These are phyloP conservation scores for Lichenostomus cassidix DNA, from an alignment of 2,113 vertebrate genomes.

Conservation along the genomic window DNA sequence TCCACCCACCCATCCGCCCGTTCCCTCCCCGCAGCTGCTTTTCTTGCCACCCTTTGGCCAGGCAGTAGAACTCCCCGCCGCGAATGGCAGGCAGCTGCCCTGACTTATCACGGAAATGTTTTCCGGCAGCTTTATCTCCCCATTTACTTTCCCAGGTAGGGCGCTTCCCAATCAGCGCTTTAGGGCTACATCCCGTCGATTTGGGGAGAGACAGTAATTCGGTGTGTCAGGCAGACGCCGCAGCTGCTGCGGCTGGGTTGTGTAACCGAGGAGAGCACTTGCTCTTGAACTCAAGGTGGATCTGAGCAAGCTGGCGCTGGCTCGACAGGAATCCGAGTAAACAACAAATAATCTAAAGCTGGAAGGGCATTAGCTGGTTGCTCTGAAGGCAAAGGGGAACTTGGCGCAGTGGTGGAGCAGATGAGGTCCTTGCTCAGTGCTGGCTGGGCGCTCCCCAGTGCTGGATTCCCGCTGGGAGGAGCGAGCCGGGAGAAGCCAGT, in stretches of 20 bases:
- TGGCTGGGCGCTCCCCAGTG: background rate
- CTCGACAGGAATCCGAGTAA: background rate
- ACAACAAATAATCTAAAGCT: background rate
- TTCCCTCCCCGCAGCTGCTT: background rate
- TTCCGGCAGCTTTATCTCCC: background rate
- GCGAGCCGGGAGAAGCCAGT: background rate
- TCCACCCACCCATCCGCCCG: background rate
- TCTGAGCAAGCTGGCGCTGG: conserved; percentile 25
- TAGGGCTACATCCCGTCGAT: background rate
- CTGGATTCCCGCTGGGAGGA: background rate
- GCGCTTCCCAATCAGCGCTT: background rate
- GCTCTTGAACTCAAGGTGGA: conserved; percentile 25
- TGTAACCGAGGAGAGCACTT: conserved; percentile 27
- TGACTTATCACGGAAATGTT: background rate
- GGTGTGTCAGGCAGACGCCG: background rate
- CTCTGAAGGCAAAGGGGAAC: background rate
- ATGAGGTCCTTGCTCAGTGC: accelerated
- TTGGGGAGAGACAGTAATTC: background rate
- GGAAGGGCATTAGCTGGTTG: background rate
- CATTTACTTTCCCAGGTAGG: background rate
- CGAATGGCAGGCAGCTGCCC: background rate
- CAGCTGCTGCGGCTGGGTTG: conserved; percentile 46
- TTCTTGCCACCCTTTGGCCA: background rate
- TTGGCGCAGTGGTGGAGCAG: background rate
- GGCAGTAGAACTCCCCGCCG: background rate